Base-by-base conservation (phyloP, 1,140 invertebrate species). In the Drosophila ambigua region DNA sequence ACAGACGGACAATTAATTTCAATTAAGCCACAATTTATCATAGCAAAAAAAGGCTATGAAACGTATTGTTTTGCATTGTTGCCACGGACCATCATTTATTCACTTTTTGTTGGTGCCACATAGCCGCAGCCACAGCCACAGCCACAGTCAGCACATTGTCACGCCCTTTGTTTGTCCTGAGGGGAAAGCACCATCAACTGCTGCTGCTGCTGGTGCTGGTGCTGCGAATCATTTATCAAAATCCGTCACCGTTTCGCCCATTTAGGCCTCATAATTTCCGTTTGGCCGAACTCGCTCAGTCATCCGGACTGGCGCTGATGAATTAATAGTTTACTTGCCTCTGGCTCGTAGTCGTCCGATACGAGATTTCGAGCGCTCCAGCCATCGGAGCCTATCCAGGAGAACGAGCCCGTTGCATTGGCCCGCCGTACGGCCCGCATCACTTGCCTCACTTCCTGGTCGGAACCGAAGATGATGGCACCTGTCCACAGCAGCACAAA, bases 371-470 rank as follows among this genome's bases (percentile, higher is more conserved):
- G 92, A 1, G 97, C 97, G 84, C 95, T 96, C 97, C 97, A 98
- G 2, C 98, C 98, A 90, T 99, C 98, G 46, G 97, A 98, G 0
- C 98, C 98, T 28, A 99, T 98, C 98, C 98, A 99, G 24, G 97
- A 96, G 93, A 98, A 99, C 48, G 94, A 94, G 4, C 96, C 96
- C 3, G 97, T 98, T n/a, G 96, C 97, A 81, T 98, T 98, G 53
- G 94, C 94, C 16, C 97, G 94, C 49, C 95, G 93, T 0, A 98
- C 97, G 0, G 98, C 98, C 62, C 95, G 93, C 98, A 99, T 99
- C 46, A 99, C 94, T 11, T 96, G 97, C 0, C 97, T 97, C 8
- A 99, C 98, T 93, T 99, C 98, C 93, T 99, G 98, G 92, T 99
- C 98, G 0, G 97, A 98, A 0, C 97, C 98, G 91, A 98, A 99